A percentile compares a stretch with the other conserved stretches of the same genome.
Evolutionary conservation across 2,888 invertebrate species (phyloP).

Genomic region (Orgyia antiqua): DNA sequence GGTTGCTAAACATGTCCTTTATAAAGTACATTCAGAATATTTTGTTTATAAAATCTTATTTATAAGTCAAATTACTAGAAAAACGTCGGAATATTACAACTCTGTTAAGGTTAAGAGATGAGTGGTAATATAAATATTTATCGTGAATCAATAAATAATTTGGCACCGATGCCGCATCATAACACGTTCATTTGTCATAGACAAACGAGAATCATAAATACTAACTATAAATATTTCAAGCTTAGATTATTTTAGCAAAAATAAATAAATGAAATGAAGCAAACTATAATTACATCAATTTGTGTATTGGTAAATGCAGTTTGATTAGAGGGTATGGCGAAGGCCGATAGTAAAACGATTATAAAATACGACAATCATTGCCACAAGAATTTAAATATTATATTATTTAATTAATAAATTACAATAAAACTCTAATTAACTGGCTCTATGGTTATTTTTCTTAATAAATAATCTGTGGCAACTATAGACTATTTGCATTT

Average conservation of each 20-base stretch:
- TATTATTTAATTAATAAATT: not conserved
- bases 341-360: conserved; percentile 9
- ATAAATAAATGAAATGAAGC: conserved; percentile 14
- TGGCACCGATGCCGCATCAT: conserved; percentile 13
- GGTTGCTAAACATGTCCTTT: not conserved
- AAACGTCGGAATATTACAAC: conserved; percentile 1
- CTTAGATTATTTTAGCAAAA: conserved; percentile 13
- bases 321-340: conserved; percentile 15
- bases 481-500: not conserved
- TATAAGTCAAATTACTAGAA: not conserved
- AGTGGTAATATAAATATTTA: conserved; percentile 2
- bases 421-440: not conserved
- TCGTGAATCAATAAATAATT: conserved; percentile 6
- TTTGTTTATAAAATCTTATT: not conserved
- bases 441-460: too few relatives aligned
- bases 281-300: conserved; percentile 20
- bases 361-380: conserved; percentile 1
- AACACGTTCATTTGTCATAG: conserved; percentile 7
- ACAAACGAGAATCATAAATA: conserved; percentile 9
- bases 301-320: conserved; percentile 13
- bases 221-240: conserved; percentile 13
- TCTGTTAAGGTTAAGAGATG: conserved; percentile 1
- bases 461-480: not conserved
- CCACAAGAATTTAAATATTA: conserved; percentile 1
- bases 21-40: not conserved